Base-by-base conservation (phyloP, 2,888 invertebrate genomes). In the Amiota communis region DNA sequence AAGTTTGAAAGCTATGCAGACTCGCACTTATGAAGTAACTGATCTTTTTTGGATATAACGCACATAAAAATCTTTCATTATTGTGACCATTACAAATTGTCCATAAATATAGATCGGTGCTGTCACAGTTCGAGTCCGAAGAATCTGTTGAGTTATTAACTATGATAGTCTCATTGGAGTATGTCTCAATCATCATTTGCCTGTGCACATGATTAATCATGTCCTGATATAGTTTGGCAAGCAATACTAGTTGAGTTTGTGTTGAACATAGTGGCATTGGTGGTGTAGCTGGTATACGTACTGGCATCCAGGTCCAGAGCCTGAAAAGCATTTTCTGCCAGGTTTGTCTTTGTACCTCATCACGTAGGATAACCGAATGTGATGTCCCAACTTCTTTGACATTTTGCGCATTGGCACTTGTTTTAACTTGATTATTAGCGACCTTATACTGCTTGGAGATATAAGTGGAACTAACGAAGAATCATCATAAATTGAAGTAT, bases 351-450 rank as follows among this genome's bases (percentile, higher is more conserved):
- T 78, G 78, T 78, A 80, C 75, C 78, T 78, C 96, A 95, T 96
- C 96, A 92, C 95, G 92, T 86, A 96, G 95, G 83, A 95, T 95
- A 85, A 96, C 93, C 72, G 96, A 96, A 89, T 96, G 95, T 20
- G 96, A 96, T 92, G 95, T 95, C 95, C 96, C 95, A 91, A 96
- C 95, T 79, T 96, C 95, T 91, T 96, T 96, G 91, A 95, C 94
- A 91, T 96, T 96, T 8, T 10, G n/a, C 6, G 70, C 95, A 95
- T 90, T 96, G 95, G 90, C 95, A 95, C 85, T 95, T 95, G 78
- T 96, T 93, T 84, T 95, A 91, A 80, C 94, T 93, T 79, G 93
- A 92, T 70, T 92, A 91, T 67, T 94, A 93, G 73, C 93, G 93
- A 84, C 94, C 92, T 85, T 95, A 92, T 84, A 94, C 93, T 81